Conservation (phyloP, 2,888 invertebrate genomes). For the Drosophila suboccidentalis region DNA sequence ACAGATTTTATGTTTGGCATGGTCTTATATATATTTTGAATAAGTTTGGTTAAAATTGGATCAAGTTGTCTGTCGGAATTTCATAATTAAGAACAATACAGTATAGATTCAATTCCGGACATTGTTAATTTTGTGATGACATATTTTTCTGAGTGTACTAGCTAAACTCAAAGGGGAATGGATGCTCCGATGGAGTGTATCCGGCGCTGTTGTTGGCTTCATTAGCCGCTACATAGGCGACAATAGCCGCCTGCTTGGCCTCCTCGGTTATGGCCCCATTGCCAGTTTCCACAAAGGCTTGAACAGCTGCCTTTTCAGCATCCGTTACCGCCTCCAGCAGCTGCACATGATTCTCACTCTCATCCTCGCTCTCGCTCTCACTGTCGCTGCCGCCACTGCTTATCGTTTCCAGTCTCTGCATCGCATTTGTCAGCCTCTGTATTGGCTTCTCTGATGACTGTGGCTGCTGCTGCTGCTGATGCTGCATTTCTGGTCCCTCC, state of each 20-base stretch:
- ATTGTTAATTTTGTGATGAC: too few relatives aligned
- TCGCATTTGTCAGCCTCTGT: constrained; percentile 35
- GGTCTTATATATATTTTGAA: too few relatives aligned
- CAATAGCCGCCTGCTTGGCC: constrained; percentile 64
- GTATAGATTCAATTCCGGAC: too few relatives aligned
- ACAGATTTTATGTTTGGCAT: too few relatives aligned
- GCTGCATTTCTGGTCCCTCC: constrained; percentile 54
- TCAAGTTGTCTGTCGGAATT: too few relatives aligned
- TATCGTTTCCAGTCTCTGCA: constrained; percentile 67
- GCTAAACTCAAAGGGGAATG: constrained; percentile 36
- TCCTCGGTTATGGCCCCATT: constrained; percentile 60
- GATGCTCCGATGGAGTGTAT: constrained; percentile 15
- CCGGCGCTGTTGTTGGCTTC: constrained; percentile 15
- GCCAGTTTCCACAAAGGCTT: constrained; percentile 63
- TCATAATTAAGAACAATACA: too few relatives aligned
- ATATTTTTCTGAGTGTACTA: constrained; percentile 10
- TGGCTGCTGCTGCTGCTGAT: constrained; percentile 21
- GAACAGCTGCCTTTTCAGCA: constrained; percentile 69
- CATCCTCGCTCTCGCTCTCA: constrained; percentile 52
- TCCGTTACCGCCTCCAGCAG: constrained; percentile 68
- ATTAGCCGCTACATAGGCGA: constrained; percentile 52
- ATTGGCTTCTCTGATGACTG: constrained; percentile 24
- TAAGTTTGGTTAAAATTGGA: too few relatives aligned
- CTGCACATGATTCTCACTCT: constrained; percentile 67
- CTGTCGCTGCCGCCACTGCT: constrained; percentile 48